A percentile compares a stretch with the other conserved stretches of the same genome.
Conservation (phyloP, 2,113 vertebrate species). For the Hemicordylus capensis region DNA sequence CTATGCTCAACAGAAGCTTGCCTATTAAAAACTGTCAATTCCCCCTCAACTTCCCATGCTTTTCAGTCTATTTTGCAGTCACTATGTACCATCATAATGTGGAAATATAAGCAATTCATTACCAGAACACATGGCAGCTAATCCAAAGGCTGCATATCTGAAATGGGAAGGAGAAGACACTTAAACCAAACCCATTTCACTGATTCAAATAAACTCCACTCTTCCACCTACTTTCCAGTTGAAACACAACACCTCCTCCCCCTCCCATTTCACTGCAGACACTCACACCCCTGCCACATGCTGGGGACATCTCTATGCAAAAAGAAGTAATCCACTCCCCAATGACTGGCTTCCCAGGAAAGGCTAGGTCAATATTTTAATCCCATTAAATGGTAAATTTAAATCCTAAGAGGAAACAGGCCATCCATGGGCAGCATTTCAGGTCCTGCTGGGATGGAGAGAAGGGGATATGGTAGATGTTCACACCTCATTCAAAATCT, state of each 20-base stretch:
- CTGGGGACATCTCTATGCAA: constrained; percentile 6
- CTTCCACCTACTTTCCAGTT: not conserved
- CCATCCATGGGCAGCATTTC: not conserved
- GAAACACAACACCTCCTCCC: not conserved
- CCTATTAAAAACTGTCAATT: not conserved
- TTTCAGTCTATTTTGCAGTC: not conserved
- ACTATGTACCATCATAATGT: not conserved
- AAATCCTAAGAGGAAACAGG: constrained; percentile 17
- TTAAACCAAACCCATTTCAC: not conserved
- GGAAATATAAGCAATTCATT: not conserved
- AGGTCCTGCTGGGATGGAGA: not conserved
- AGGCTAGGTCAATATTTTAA: constrained; percentile 16
- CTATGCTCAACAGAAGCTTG: not conserved
- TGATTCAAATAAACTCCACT: not conserved
- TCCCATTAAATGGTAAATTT: constrained; percentile 15
- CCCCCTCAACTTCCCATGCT: not conserved
- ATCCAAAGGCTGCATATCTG: not conserved
- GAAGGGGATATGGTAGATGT: not conserved
- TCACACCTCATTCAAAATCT: not conserved
- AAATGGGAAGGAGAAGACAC: not conserved
- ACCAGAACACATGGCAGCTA: not conserved
- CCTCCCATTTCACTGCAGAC: not conserved
- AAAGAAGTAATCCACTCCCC: constrained; percentile 9
- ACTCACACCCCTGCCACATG: not conserved
- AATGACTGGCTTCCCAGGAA: not conserved